Evolutionary conservation across 2,113 vertebrate species (phyloP).

Genomic region (Parus major): DNA sequence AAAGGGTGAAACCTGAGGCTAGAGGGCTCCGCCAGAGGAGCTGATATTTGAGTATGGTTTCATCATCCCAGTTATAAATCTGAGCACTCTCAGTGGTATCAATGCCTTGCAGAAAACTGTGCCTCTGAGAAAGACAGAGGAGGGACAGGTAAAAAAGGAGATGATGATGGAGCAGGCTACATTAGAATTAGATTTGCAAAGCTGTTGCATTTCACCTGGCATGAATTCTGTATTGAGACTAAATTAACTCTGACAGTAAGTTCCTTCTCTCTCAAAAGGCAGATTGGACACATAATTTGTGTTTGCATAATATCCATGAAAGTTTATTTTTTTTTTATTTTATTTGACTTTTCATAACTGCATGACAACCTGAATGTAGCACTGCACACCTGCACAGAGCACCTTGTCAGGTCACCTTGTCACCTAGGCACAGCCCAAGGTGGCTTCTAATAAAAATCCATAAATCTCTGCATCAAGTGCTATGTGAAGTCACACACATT

Average conservation of each 20-base stretch:
- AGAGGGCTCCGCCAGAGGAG: neutral
- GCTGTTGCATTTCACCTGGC: neutral
- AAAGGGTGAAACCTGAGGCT: neutral
- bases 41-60: neutral
- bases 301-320: neutral
- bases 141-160: neutral
- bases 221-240: neutral
- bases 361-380: neutral
- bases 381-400: neutral
- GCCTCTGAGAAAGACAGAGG: neutral
- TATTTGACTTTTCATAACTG: neutral
- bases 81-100: neutral
- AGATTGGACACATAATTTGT: neutral
- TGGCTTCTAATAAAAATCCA: neutral
- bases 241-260: neutral
- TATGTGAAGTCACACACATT: neutral
- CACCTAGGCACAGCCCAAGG: neutral
- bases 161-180: neutral
- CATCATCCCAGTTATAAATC: neutral
- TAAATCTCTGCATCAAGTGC: neutral
- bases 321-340: neutral
- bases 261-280: neutral
- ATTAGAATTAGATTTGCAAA: neutral
- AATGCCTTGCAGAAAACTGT: neutral
- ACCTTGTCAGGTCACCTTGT: neutral